phyloP scores from a whole-genome alignment of 2,113 vertebrate species.

The Synodontis membranacea region DNA sequence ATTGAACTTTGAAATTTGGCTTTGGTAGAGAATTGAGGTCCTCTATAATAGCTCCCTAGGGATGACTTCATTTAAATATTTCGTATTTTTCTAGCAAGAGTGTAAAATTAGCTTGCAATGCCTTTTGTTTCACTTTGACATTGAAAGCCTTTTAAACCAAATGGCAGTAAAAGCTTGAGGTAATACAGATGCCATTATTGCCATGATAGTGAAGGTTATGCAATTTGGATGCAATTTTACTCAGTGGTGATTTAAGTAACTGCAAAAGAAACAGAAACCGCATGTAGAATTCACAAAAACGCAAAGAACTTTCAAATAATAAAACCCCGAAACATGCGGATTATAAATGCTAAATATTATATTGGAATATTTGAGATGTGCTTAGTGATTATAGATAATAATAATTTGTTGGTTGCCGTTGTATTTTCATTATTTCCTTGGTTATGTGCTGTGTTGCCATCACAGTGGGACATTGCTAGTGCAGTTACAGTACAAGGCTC shows the following conservation, averaged over 20 bases:
- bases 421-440: not conserved
- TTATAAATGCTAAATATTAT: not conserved
- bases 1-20: slow-evolving; percentile 14
- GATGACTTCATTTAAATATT: slow-evolving; percentile 39
- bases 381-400: not conserved
- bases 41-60: not conserved
- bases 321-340: not conserved
- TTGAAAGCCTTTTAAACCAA: slow-evolving; percentile 20
- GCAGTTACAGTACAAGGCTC: not conserved
- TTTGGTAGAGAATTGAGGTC: slow-evolving; percentile 18
- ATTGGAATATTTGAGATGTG: not conserved
- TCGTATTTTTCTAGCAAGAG: slow-evolving; percentile 30
- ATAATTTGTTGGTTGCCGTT: not conserved
- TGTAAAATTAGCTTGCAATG: slow-evolving; percentile 22
- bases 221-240: not conserved
- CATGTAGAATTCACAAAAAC: not conserved
- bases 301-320: not conserved
- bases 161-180: not conserved
- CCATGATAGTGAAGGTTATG: not conserved
- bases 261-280: not conserved
- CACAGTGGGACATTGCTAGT: not conserved
- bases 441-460: not conserved
- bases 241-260: not conserved
- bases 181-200: not conserved
- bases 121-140: slow-evolving; percentile 20